Evolutionary conservation across 2,797 vertebrate species (phyloP), one percentile per base, ranked within the genome.

Genomic region (Falco cherrug): DNA sequence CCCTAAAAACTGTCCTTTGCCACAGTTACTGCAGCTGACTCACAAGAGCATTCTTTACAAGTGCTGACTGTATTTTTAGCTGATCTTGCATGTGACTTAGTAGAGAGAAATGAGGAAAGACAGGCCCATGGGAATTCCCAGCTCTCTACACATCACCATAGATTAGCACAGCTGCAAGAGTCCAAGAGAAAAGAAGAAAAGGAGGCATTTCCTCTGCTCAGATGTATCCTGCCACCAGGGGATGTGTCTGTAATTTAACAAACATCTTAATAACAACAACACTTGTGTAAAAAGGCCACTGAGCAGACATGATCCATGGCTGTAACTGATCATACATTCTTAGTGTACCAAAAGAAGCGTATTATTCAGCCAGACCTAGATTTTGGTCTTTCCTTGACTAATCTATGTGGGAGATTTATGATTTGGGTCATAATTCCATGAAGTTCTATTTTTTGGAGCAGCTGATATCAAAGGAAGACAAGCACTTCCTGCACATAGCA

Each of bases 41-140:
- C 59, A 37, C 35, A 68, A 51, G 43, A 70, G n/a, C 48, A 60
- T 48, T 54, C 51, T 76, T 48, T 76, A 47, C 43, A 60, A 64
- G 60, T 35, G 14, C 70, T 90, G 60, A 17, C 63, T 67, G 60
- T 96, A 95, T 96, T 95, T 97, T 96, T 93, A 97, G 90, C 64
- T 93, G 86, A 79, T 50, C 74, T 82, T 94, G 76, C 87, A 59
- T 56, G 48, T 95, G 97, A 97, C 71, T 95, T 86, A 89, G 63
- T 10, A 56, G 56, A 79, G 41, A 77, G 81, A 92, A 92, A 90
- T 94, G 91, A 96, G 71, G 77, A 90, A 93, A 96, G 51, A 54
- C 18, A 68, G 19, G 47, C 54, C 86, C 71, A 26, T 43, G 83
- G 70, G 95, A 79, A 73, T 92, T 77, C 60, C 56, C 37, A 90